Evolutionary conservation across 2,113 vertebrate genomes (phyloP).

Genomic region (Eclectus roratus): DNA sequence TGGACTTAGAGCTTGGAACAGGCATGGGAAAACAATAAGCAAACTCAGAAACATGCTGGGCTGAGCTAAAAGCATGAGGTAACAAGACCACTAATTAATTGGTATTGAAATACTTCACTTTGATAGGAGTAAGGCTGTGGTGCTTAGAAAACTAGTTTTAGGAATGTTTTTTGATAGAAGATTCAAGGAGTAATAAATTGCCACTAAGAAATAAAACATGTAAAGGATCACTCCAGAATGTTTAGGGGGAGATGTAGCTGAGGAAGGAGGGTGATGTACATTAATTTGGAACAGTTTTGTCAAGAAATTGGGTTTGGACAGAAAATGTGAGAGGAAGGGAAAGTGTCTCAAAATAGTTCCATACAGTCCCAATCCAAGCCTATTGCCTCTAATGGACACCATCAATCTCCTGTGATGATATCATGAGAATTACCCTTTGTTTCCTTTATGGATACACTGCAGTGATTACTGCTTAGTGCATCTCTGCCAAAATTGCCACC

Average conservation of each 20-base stretch:
- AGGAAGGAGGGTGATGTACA: not conserved
- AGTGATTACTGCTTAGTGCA: not conserved
- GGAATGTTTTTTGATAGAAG: not conserved
- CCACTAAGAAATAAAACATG: not conserved
- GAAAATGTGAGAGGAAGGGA: not conserved
- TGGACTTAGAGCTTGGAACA: not conserved
- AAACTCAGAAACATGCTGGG: not conserved
- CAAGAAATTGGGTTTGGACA: not conserved
- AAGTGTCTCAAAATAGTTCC: not conserved
- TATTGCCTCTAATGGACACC: not conserved
- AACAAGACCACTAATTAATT: not conserved
- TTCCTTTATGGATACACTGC: not conserved
- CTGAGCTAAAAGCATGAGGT: not conserved
- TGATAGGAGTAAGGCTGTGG: not conserved
- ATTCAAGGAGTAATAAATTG: not conserved
- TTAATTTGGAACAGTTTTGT: not conserved
- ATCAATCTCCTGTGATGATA: not conserved
- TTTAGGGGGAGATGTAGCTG: not conserved
- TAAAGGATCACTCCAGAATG: not conserved
- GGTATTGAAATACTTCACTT: not conserved
- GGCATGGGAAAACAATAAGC: not conserved
- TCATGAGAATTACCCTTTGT: not conserved
- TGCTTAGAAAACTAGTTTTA: not conserved
- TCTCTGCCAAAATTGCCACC: not conserved
- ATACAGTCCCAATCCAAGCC: not conserved